phyloP scores from a whole-genome alignment of 2,113 vertebrate species.

The Zosterops pallidus region DNA sequence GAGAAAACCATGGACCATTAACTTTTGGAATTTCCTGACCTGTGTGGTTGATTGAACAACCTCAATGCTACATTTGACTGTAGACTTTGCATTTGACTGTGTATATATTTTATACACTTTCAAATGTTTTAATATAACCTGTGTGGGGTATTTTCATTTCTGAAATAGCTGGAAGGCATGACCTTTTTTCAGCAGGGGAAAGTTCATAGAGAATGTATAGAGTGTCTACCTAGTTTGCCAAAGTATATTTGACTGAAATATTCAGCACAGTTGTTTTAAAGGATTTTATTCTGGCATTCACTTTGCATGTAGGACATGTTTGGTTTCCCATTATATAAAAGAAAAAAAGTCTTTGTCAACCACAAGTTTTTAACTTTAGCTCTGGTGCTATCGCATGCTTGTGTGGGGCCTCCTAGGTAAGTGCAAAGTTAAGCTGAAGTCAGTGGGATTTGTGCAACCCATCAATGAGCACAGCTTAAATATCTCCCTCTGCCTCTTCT shows the following conservation, averaged over 20 bases:
- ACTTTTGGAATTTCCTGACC: conserved; percentile 63
- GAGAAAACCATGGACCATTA: conserved; percentile 30
- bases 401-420: neutral
- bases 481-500: neutral
- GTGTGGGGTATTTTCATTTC: neutral
- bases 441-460: neutral
- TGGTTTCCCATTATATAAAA: neutral
- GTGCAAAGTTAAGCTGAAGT: neutral
- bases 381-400: neutral
- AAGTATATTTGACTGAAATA: neutral
- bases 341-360: neutral
- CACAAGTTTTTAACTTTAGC: neutral
- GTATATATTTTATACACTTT: neutral
- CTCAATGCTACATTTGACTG: conserved; percentile 6
- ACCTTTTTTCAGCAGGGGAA: neutral
- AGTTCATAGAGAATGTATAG: neutral
- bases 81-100: neutral
- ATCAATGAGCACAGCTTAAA: accelerated
- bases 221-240: neutral
- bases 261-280: neutral
- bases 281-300: neutral
- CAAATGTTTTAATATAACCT: neutral
- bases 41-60: conserved; percentile 35
- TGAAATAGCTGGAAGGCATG: neutral
- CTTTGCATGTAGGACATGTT: neutral